Conservation (phyloP, 30 jellyfish, hydroid and myxozoan species). For the Hydra vulgaris region DNA sequence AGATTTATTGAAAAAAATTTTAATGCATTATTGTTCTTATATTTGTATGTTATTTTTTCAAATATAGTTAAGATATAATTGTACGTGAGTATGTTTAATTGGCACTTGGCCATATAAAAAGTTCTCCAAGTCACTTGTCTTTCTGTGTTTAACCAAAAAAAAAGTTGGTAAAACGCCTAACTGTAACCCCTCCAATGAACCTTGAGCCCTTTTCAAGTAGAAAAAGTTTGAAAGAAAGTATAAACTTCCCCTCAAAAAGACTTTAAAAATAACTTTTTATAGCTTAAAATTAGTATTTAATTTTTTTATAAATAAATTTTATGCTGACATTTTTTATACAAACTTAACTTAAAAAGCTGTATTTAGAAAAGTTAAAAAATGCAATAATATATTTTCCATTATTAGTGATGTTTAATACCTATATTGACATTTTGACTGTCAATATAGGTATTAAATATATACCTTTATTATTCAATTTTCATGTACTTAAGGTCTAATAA, state of each 20-base stretch:
- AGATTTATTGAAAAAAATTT: neutral
- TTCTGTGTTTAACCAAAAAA: neutral
- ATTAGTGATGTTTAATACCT: neutral
- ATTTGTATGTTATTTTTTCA: neutral
- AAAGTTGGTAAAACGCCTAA: too few relatives aligned
- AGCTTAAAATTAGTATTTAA: too few relatives aligned
- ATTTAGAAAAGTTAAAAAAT: neutral
- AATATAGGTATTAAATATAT: too few relatives aligned
- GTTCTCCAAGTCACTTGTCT: neutral
- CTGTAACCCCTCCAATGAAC: too few relatives aligned
- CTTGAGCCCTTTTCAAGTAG: too few relatives aligned
- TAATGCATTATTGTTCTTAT: neutral
- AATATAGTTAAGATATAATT: neutral
- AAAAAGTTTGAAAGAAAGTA: neutral
- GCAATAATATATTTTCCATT: neutral
- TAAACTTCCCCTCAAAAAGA: neutral
- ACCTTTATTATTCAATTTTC: neutral
- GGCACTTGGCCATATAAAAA: neutral
- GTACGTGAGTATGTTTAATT: neutral
- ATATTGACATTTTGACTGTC: neutral
- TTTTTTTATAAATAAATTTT: too few relatives aligned
- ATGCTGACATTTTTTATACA: too few relatives aligned
- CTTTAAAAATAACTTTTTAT: too few relatives aligned
- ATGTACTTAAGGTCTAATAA: neutral
- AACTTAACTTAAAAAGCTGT: neutral